Conservation (phyloP, 92 coral and sea anemone species). For the Actinernus sp. region DNA sequence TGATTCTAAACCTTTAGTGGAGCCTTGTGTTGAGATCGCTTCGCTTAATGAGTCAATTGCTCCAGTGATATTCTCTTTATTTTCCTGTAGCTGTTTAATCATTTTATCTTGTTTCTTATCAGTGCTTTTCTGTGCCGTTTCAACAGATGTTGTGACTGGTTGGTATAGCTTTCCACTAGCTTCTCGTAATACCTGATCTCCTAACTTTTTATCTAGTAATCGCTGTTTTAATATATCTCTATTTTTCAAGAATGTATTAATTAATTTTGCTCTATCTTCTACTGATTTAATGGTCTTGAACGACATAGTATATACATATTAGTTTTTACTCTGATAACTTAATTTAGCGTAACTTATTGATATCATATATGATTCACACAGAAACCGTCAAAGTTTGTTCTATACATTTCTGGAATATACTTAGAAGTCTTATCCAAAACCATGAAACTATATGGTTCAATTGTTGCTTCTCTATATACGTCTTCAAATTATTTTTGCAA, state of each 20-base stretch:
- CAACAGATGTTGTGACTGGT: conserved; percentile 12
- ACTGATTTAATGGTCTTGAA: not conserved
- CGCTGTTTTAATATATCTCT: conserved; percentile 1
- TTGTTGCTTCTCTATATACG: conserved; percentile 24
- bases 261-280: conserved; percentile 5
- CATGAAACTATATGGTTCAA: conserved; percentile 22
- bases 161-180: conserved; percentile 13
- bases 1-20: conserved; percentile 8
- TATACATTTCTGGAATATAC: conserved; percentile 20
- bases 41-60: conserved; percentile 7
- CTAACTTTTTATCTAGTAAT: conserved; percentile 5
- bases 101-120: conserved; percentile 35
- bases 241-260: conserved; percentile 6
- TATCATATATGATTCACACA: conserved; percentile 5
- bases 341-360: conserved; percentile 19
- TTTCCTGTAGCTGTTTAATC: conserved; percentile 14
- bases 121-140: conserved; percentile 8
- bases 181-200: not conserved
- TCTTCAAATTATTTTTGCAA: conserved; percentile 12
- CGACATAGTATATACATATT: conserved; percentile 15
- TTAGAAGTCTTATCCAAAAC: conserved; percentile 11
- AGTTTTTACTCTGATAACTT: not conserved
- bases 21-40: conserved; percentile 7
- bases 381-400: conserved; percentile 20
- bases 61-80: conserved; percentile 8